Evolutionary conservation across 2,888 invertebrate genomes (phyloP).

Genomic region (Drosophila cognata): DNA sequence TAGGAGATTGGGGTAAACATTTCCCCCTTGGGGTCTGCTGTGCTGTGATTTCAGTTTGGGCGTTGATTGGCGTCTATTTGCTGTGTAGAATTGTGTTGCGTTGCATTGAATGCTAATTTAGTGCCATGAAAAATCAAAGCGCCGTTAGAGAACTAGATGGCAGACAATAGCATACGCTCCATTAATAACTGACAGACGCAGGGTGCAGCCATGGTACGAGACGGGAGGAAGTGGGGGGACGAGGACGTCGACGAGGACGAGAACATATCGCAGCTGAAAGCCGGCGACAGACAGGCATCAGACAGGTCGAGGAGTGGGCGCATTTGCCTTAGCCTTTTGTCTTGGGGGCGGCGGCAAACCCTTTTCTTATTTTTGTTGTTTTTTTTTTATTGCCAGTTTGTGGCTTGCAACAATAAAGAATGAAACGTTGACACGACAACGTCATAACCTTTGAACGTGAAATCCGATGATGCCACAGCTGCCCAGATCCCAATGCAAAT

Average conservation of each 20-base stretch:
- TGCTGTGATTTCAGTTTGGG: slow-evolving; percentile 49
- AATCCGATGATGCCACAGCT: slow-evolving; percentile 45
- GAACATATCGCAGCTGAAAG: slow-evolving; percentile 44
- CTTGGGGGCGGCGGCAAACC: slow-evolving; percentile 72
- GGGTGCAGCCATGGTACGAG: slow-evolving; percentile 14
- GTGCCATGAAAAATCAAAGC: slow-evolving; percentile 64
- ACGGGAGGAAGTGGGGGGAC: background rate
- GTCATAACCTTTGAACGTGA: slow-evolving; percentile 84
- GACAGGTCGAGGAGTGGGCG: slow-evolving; percentile 68
- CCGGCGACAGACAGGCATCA: slow-evolving; percentile 35
- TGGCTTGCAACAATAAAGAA: slow-evolving; percentile 80
- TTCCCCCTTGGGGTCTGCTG: slow-evolving; percentile 9
- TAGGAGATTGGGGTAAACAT: background rate
- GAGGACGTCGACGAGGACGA: slow-evolving; percentile 27
- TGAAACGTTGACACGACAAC: slow-evolving; percentile 84
- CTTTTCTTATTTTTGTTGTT: slow-evolving; percentile 56
- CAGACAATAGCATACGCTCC: slow-evolving; percentile 72
- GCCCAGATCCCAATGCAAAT: slow-evolving; percentile 37
- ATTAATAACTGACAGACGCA: slow-evolving; percentile 78
- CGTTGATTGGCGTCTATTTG: slow-evolving; percentile 76
- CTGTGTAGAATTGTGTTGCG: slow-evolving; percentile 31
- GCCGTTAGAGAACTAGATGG: slow-evolving; percentile 62
- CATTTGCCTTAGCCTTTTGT: slow-evolving; percentile 66
- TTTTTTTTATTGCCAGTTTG: background rate
- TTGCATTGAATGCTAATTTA: slow-evolving; percentile 83